phyloP scores from a whole-genome alignment of 2,888 invertebrate genomes.

The Eudasyphora cyanicolor region DNA sequence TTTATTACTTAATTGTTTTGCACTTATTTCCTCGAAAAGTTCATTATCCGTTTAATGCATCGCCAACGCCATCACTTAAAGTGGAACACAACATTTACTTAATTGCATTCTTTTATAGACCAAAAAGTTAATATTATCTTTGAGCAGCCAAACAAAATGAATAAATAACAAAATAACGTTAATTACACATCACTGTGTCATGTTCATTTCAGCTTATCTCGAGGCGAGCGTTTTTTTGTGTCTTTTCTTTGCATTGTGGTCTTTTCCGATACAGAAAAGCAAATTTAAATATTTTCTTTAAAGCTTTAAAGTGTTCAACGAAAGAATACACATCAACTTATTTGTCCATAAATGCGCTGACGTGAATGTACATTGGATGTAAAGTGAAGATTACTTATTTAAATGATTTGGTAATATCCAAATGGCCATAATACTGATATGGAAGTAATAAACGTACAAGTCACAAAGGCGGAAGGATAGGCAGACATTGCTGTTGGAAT shows the following conservation, averaged over 20 bases:
- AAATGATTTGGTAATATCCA: background rate
- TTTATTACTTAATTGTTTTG: too few species aligned
- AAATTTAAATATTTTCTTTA: conserved; percentile 19
- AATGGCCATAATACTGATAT: conserved; percentile 1
- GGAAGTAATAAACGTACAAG: background rate
- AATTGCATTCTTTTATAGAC: conserved; percentile 28
- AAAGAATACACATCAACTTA: too few species aligned
- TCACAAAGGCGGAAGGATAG: background rate
- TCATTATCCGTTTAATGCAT: conserved; percentile 22
- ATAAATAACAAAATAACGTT: background rate
- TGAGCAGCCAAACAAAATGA: background rate
- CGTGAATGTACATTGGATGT: background rate
- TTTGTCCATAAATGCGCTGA: too few species aligned
- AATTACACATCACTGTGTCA: conserved; percentile 35
- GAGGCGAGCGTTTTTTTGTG: background rate
- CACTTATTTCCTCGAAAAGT: background rate
- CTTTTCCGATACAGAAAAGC: background rate
- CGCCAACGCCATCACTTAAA: background rate
- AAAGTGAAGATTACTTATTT: background rate
- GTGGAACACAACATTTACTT: conserved; percentile 16
- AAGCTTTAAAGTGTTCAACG: too few species aligned
- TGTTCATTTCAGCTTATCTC: conserved; percentile 10
- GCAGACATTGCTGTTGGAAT: background rate
- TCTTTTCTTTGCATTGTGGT: background rate
- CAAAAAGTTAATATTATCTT: conserved; percentile 35